Conservation (phyloP, 2,113 vertebrate species). For the Phycodurus eques region DNA sequence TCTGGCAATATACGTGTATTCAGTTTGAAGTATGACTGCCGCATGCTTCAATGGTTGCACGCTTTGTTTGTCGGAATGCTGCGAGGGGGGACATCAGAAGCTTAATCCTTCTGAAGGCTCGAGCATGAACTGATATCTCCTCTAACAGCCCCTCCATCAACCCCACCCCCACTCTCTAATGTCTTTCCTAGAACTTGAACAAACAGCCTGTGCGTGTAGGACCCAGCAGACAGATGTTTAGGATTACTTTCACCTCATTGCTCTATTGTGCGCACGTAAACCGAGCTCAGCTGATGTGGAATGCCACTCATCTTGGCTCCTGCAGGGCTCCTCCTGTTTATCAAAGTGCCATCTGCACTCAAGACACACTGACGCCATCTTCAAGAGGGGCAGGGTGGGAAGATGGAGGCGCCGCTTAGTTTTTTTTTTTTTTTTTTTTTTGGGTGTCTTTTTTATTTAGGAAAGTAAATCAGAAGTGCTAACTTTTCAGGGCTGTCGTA, state of each 20-base stretch:
- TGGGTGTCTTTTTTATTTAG: not conserved
- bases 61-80: constrained; percentile 54
- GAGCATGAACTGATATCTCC: constrained; percentile 69
- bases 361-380: constrained; percentile 32
- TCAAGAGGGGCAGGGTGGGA: constrained; percentile 16
- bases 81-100: constrained; percentile 50
- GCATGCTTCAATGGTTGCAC: constrained; percentile 11
- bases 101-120: constrained; percentile 64
- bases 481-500: not conserved
- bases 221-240: constrained; percentile 73
- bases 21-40: not conserved
- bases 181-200: constrained; percentile 69
- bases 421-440: not conserved
- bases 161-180: constrained; percentile 47
- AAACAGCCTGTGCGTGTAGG: constrained; percentile 69
- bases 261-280: constrained; percentile 71
- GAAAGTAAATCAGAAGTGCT: not conserved
- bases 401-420: not conserved
- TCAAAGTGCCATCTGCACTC: constrained; percentile 66
- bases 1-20: not conserved
- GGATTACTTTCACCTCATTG: constrained; percentile 75
- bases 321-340: constrained; percentile 62
- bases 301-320: constrained; percentile 66
- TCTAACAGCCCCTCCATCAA: constrained; percentile 25
- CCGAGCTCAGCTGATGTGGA: constrained; percentile 71